These are phyloP conservation scores for Scaptomyza pallida DNA, from an alignment of 1,140 invertebrate genomes.

Conservation along the genomic window DNA sequence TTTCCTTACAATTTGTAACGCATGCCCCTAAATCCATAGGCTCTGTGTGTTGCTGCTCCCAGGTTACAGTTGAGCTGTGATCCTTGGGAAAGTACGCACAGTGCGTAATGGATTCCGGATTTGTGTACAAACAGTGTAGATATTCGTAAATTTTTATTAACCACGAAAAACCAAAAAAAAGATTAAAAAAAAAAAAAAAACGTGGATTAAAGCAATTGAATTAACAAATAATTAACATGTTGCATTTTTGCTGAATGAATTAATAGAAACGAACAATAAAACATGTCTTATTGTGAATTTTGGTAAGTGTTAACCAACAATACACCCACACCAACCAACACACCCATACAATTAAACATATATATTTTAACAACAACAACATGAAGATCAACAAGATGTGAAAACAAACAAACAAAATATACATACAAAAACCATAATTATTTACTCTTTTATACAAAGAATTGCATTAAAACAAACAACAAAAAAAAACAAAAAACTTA, in stretches of 20 bases:
- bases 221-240: constrained; percentile 78
- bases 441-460: constrained; percentile 83
- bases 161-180: constrained; percentile 46
- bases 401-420: constrained; percentile 59
- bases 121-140: constrained; percentile 47
- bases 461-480: too few species aligned
- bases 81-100: constrained; percentile 12
- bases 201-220: constrained; percentile 64
- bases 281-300: constrained; percentile 54
- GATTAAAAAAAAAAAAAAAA: constrained; percentile 33
- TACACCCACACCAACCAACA: constrained; percentile 24
- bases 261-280: constrained; percentile 42
- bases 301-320: constrained; percentile 62
- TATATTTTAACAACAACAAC: constrained; percentile 70
- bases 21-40: constrained; percentile 9
- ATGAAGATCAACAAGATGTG: constrained; percentile 64
- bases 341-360: constrained; percentile 52
- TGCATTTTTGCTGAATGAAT: constrained; percentile 72
- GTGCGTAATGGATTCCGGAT: constrained; percentile 13
- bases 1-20: constrained; percentile 38
- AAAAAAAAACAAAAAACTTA: constrained; percentile 67
- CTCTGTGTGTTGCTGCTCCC: background rate
- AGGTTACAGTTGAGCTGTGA: constrained; percentile 67
- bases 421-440: constrained; percentile 74
- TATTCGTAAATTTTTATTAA: constrained; percentile 67